phyloP scores from a whole-genome alignment of 1,140 invertebrate genomes.

The Cotesia typhae region DNA sequence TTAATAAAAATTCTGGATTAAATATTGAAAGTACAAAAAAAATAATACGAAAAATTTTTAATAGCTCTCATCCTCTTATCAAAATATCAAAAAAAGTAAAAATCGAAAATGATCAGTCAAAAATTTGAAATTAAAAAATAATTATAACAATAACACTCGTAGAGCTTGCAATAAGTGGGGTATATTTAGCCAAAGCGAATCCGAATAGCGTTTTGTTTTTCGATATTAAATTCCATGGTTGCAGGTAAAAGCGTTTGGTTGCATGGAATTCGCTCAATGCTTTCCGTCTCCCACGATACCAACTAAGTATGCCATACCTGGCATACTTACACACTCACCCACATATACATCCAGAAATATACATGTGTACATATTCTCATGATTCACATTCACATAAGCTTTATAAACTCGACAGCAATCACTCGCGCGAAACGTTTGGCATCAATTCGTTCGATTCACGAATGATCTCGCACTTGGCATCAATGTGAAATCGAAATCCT shows the following conservation, averaged over 20 bases:
- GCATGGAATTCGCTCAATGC: conserved; percentile 8
- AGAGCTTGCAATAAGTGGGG: conserved; percentile 18
- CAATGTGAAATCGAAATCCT: conserved; percentile 17
- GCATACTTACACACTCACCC: not conserved
- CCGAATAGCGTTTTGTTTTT: conserved; percentile 28
- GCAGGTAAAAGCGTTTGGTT: not conserved
- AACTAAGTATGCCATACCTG: not conserved
- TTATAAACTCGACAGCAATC: conserved; percentile 23
- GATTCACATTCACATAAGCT: conserved; percentile 19
- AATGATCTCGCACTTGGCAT: not conserved
- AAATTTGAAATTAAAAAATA: too few species aligned
- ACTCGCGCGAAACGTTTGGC: conserved; percentile 25
- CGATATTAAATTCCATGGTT: conserved; percentile 8
- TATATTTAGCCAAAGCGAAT: conserved; percentile 25
- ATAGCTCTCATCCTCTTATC: too few species aligned
- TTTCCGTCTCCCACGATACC: not conserved
- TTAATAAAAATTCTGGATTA: too few species aligned
- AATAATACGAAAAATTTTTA: too few species aligned
- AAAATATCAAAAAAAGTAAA: too few species aligned
- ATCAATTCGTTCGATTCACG: conserved; percentile 8
- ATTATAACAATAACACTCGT: too few species aligned
- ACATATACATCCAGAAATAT: too few species aligned
- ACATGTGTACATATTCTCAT: not conserved
- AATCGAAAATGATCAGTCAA: too few species aligned
- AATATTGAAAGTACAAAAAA: too few species aligned